Evolutionary conservation across 2,797 vertebrate genomes (phyloP).

Genomic region (Gallinago nigripennis): DNA sequence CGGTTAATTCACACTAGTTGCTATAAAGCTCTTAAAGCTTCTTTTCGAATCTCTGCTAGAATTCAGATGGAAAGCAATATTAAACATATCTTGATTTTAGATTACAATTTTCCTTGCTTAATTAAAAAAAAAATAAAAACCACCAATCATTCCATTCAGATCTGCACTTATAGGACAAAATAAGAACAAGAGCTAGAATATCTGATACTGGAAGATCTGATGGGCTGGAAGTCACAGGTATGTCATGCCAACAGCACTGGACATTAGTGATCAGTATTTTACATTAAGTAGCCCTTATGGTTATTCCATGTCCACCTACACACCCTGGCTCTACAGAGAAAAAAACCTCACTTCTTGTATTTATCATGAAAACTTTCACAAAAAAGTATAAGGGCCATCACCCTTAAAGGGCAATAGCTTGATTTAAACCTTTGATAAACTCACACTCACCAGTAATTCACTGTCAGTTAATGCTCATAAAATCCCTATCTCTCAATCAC

Average conservation of each 20-base stretch:
- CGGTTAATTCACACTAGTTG: neutral
- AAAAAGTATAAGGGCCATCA: neutral
- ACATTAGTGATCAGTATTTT: neutral
- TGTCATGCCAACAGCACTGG: neutral
- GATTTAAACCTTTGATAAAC: slow-evolving; percentile 6
- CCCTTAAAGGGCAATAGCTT: neutral
- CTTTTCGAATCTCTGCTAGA: neutral
- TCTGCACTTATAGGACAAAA: neutral
- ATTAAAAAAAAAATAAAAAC: neutral
- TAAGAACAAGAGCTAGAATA: neutral
- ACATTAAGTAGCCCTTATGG: neutral
- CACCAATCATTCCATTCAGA: neutral
- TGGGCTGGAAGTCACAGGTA: neutral
- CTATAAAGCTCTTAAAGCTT: neutral
- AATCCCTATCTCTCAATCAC: neutral
- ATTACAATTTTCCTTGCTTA: neutral
- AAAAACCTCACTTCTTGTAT: neutral
- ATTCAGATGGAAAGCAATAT: neutral
- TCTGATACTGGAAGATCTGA: neutral
- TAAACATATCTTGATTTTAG: neutral
- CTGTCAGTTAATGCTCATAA: neutral
- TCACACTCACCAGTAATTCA: neutral
- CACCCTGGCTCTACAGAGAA: neutral
- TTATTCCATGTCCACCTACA: fast-evolving
- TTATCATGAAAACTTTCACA: neutral